These are phyloP conservation scores for Hypomecis atomaria DNA, from an alignment of 2,888 invertebrate species.

Conservation along the genomic window DNA sequence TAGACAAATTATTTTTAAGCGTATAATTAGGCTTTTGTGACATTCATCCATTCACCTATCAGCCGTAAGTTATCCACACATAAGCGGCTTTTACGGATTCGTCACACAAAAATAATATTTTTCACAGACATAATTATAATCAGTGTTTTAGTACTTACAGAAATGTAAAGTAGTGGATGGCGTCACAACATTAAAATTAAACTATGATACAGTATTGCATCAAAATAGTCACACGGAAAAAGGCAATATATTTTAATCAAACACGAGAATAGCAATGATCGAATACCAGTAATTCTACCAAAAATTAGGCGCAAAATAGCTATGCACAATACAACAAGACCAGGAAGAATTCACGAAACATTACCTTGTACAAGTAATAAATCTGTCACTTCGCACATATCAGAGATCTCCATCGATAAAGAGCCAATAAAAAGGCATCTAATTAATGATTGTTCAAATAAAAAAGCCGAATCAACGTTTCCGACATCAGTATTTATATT, in stretches of 20 bases:
- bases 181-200: not conserved
- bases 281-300: constrained; percentile 10
- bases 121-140: too few species aligned
- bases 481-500: constrained; percentile 72
- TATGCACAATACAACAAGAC: constrained; percentile 57
- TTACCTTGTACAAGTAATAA: constrained; percentile 74
- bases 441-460: constrained; percentile 78
- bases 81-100: too few species aligned
- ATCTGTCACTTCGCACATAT: constrained; percentile 76
- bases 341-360: constrained; percentile 69
- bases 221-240: constrained; percentile 4
- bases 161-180: too few species aligned
- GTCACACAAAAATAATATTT: too few species aligned
- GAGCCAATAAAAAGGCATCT: constrained; percentile 74
- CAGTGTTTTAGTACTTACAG: too few species aligned
- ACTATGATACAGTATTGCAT: not conserved
- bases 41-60: too few species aligned
- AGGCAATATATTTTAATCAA: constrained; percentile 7
- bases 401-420: constrained; percentile 71
- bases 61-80: too few species aligned
- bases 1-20: too few species aligned
- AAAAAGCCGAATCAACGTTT: constrained; percentile 67
- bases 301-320: constrained; percentile 55
- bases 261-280: constrained; percentile 23
- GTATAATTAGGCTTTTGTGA: too few species aligned